Base-by-base conservation (phyloP, 2,888 invertebrate species). In the Villa cingulata region DNA sequence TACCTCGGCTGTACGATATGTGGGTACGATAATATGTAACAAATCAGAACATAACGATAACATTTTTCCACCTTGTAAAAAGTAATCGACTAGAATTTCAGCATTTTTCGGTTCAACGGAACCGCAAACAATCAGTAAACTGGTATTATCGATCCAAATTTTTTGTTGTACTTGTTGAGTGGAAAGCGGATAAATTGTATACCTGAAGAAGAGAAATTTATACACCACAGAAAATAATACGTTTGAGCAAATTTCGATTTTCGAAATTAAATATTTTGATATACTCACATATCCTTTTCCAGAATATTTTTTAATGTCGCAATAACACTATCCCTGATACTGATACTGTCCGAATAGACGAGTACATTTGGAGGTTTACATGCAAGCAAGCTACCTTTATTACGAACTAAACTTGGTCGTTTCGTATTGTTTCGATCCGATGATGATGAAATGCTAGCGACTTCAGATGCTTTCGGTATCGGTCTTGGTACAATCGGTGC, bases 1-100 rank as follows among this genome's bases (percentile, higher is more conserved):
- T 57, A 82, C 86, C 74, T 88, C 88, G 9, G 87, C 86, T 46
- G 86, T 87, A 58, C 85, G 83, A 64, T 86, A 88, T 49, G 83
- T 81, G 19, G 86, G 85, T 56, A 88, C 69, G 43, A 88, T 78
- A 34, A 81, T 76, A 56, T 86, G 83, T 36, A 88, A 70, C 29
- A 86, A 72, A 64, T 88, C 86, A 4, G 87, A 87, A 62, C 87
- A 88, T 4, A 88, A 72, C 27, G 86, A 86, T 10, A 88, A 70
- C 48, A 88, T 68, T 51, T 81, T 77, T 9, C 87, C 88, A 2
- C 86, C 86, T 38, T 73, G 75, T 17, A 86, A 68, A 51, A 88
- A 68, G 58, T 82, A 86, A 39, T 83, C 80, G 15, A 87, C 72
- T 32, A 87, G 68, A 48, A 80, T 72, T 2, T 77, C 74, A 0